Percentiles rank a stretch among this genome's conserved stretches.
phyloP scores from a whole-genome alignment of 2,888 invertebrate genomes.

The Drosophila nr. perissopoda region DNA sequence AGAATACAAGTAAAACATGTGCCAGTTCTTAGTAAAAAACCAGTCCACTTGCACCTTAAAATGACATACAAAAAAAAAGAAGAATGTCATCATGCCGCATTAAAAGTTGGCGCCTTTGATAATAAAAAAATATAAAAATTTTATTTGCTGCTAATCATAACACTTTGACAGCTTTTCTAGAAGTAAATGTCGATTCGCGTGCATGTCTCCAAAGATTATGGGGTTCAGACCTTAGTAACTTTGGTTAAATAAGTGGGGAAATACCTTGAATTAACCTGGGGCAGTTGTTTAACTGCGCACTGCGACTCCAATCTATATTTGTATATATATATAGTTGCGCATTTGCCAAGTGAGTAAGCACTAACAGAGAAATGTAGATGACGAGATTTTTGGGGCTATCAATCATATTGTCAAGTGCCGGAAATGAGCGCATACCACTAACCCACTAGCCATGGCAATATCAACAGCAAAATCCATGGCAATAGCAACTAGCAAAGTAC shows the following conservation, averaged over 20 bases:
- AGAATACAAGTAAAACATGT: neutral
- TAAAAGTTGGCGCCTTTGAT: neutral
- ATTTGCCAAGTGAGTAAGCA: neutral
- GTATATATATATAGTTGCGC: neutral
- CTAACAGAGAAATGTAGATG: neutral
- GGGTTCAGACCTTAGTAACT: conserved; percentile 15
- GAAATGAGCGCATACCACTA: conserved; percentile 53
- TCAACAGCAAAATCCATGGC: neutral
- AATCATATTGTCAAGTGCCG: conserved; percentile 46
- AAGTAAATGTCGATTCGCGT: conserved; percentile 7
- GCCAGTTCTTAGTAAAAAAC: neutral
- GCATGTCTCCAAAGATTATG: conserved; percentile 28
- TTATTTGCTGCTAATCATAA: neutral
- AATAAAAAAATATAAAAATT: neutral
- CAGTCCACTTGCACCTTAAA: neutral
- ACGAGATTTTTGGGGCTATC: conserved; percentile 24
- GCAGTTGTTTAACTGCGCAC: conserved; percentile 8
- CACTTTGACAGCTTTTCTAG: neutral
- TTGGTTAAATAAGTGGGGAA: conserved; percentile 45
- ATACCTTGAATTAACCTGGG: conserved; percentile 46
- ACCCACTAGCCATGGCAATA: conserved; percentile 34
- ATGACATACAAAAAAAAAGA: neutral
- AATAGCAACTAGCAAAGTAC: conserved; percentile 6
- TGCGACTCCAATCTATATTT: conserved; percentile 8
- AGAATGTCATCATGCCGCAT: neutral